Evolutionary conservation across 2,888 invertebrate species (phyloP), one percentile per base, ranked within the genome.

Genomic region (Dilophus febrilis): DNA sequence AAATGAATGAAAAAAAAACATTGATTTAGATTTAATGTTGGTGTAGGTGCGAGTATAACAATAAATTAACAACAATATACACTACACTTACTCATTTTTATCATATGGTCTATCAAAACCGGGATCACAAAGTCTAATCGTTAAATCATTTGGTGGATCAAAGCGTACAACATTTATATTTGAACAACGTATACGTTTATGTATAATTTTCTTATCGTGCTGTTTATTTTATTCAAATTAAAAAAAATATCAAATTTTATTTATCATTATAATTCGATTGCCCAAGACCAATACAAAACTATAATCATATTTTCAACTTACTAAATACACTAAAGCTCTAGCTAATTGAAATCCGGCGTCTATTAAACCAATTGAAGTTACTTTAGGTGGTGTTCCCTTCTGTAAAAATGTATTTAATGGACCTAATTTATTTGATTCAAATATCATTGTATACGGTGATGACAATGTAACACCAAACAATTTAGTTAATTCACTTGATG

Each of bases 291-390:
- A 37, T 31, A 7, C 31, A 35, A 32, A 18, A n/a, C n/a, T n/a
- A n/a, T n/a, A n/a, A n/a, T n/a, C n/a, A n/a, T n/a, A n/a, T n/a
- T n/a, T n/a, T n/a, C 13, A 41, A 57, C 57, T 60, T 61, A 83
- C 83, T 63, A 91, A 65, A 63, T 87, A 84, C 76, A 84, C 87
- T 19, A 91, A 65, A 10, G 87, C 90, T 26, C 82, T 77, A 2
- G 88, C 86, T 39, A 91, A 58, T 40, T 79, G 77, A 22, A 82
- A 78, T 10, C 83, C 71, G 33, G 86, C 82, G 58, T 88, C 86
- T 47, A 88, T 74, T 47, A 90, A 64, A 54, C 87, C 84, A 0
- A 80, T 70, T 2, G 69, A 64, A 50, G 73, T 70, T 5, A 82
- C 60, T 27, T 65, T 62, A n/a, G n/a, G n/a, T 3, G 65, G 57